Evolutionary conservation across 2,888 invertebrate species (phyloP), one percentile per base, ranked within the genome.

Genomic region (Tenthredo scrophulariae): DNA sequence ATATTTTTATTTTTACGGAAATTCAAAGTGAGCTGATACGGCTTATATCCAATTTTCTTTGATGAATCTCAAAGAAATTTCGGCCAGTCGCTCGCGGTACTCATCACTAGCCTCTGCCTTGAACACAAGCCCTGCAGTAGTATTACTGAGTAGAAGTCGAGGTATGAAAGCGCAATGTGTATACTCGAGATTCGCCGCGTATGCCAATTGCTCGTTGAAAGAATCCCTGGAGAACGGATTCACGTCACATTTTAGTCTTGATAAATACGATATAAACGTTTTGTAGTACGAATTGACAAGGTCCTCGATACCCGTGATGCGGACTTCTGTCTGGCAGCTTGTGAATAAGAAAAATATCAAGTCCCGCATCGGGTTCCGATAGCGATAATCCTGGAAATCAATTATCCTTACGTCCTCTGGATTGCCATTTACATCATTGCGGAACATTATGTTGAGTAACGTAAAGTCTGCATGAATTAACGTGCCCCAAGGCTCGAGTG

Each of bases 381-480:
- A 95, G 18, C 94, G 90, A 67, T 95, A 94, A 46, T 95, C 93
- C 91, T 96, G 96, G 85, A 95, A 94, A 88, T 96, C 96, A 0
- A 96, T 93, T 72, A 96, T 94, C 91, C 95, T 96, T 2, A 95
- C 90, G 85, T 94, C 93, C 0, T 92, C 89, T 0, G 95, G 93
- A 18, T 90, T 89, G 3, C 88, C 88, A 0, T 86, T 29, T 37
- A 87, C 88, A 90, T 95, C 94, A 84, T 93, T 93, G 84, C 93
- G 92, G 18, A 95, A 91, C 94, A 96, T 94, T 1, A 95, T 93
- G 87, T 96, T 96, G 89, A 95, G 96, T 18, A 94, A 94, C 96
- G 96, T 96, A 80, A 95, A 94, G 90, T 96, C 96, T 0, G 93
- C 92, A 87, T 96, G 96, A 1, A 94, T 93, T 29, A 95, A 93